These are phyloP conservation scores for Cyclura pinguis DNA, from an alignment of 2,797 vertebrate genomes.

Conservation along the genomic window DNA sequence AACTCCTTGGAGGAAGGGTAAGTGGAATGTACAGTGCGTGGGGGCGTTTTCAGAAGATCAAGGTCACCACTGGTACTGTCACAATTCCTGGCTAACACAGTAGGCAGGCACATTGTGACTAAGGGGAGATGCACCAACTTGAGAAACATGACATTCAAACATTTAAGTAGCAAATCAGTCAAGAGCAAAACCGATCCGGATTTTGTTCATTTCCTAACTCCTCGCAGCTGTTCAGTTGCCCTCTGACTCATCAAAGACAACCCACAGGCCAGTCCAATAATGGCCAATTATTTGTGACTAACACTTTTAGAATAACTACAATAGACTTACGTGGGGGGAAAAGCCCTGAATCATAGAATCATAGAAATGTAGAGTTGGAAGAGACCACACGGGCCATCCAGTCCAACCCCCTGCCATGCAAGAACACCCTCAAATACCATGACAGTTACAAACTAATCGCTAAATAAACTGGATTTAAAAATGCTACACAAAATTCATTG, in stretches of 20 bases:
- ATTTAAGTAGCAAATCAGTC: not conserved
- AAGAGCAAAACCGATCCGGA: not conserved
- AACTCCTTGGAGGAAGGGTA: not conserved
- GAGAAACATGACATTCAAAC: too few relatives aligned
- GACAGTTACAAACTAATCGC: not conserved
- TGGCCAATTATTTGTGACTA: not conserved
- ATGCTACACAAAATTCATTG: fast-evolving
- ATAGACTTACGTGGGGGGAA: not conserved
- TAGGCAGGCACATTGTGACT: not conserved
- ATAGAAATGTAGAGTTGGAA: too few relatives aligned
- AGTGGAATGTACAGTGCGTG: not conserved
- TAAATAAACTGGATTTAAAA: fast-evolving
- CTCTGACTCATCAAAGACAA: not conserved
- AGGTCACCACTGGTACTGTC: not conserved
- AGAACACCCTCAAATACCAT: too few relatives aligned
- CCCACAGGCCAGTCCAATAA: too few relatives aligned
- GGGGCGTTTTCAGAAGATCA: not conserved
- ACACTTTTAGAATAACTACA: not conserved
- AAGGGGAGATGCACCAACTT: not conserved
- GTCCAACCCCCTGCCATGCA: too few relatives aligned
- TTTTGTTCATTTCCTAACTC: too few relatives aligned
- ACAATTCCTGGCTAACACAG: too few relatives aligned
- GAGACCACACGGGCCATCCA: too few relatives aligned
- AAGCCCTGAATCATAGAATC: too few relatives aligned
- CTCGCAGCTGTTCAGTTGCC: too few relatives aligned